A percentile compares a stretch with the other conserved stretches of the same genome.
Evolutionary conservation across 1,140 invertebrate species (phyloP).

Genomic region (Drosophila ogumai): DNA sequence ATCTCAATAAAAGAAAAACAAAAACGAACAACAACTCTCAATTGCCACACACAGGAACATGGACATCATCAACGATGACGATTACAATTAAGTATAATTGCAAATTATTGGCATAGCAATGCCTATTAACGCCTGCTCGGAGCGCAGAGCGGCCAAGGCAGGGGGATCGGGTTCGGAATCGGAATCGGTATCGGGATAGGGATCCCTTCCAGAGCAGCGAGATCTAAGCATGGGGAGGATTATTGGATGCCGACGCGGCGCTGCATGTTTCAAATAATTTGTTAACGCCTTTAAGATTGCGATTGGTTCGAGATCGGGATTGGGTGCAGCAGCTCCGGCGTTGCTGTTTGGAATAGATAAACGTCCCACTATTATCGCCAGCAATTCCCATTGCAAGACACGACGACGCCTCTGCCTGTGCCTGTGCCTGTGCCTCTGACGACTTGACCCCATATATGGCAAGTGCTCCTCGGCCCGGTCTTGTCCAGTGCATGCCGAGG

Average conservation of each 20-base stretch:
- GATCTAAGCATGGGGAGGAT: conserved; percentile 13
- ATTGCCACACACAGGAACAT: conserved; percentile 45
- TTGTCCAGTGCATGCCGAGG: conserved; percentile 54
- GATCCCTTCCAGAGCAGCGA: neutral
- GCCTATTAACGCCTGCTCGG: conserved; percentile 78
- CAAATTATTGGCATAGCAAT: conserved; percentile 80
- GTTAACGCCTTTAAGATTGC: conserved; percentile 67
- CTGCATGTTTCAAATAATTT: conserved; percentile 79
- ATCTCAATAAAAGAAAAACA: conserved; percentile 66
- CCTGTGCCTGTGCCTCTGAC: conserved; percentile 55
- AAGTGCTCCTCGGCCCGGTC: conserved; percentile 4
- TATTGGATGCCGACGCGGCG: conserved; percentile 70
- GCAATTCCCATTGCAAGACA: conserved; percentile 63
- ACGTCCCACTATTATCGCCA: conserved; percentile 67
- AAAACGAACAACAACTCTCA: conserved; percentile 48
- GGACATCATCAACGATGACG: conserved; percentile 51
- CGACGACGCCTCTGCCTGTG: conserved; percentile 62
- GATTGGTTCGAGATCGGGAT: conserved; percentile 48
- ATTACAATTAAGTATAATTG: conserved; percentile 81
- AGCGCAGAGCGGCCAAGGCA: conserved; percentile 2
- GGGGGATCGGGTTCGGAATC: neutral
- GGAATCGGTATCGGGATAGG: neutral
- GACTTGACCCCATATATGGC: conserved; percentile 70
- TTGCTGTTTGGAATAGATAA: conserved; percentile 58
- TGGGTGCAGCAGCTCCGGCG: conserved; percentile 23